phyloP scores from a whole-genome alignment of 2,888 invertebrate genomes.

The Pimpla rufipes region DNA sequence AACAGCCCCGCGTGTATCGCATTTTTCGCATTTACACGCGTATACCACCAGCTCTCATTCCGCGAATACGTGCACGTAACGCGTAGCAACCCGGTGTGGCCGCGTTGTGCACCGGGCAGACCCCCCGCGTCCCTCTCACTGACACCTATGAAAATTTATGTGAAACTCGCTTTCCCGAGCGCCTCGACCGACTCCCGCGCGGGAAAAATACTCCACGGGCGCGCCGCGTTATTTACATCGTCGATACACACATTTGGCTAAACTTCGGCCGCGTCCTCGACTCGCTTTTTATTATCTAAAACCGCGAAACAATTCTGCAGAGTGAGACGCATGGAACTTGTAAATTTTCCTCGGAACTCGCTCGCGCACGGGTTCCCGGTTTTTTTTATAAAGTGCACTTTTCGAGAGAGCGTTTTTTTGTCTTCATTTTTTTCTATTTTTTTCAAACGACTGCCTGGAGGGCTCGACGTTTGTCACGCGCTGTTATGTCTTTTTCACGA shows the following conservation, averaged over 20 bases:
- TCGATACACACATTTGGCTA: slow-evolving; percentile 16
- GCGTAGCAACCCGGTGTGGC: background rate
- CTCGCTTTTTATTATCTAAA: slow-evolving; percentile 26
- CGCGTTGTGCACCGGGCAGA: slow-evolving; percentile 33
- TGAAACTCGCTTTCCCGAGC: slow-evolving; percentile 62
- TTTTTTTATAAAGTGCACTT: background rate
- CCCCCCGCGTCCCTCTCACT: slow-evolving; percentile 16
- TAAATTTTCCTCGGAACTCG: background rate
- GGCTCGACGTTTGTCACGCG: slow-evolving; percentile 42
- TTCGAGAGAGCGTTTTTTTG: background rate
- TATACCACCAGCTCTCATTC: too few relatives aligned
- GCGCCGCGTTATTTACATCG: slow-evolving; percentile 39
- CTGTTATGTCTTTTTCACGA: slow-evolving; percentile 34
- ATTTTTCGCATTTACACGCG: slow-evolving; percentile 65
- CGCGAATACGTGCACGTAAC: background rate
- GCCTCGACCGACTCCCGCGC: background rate
- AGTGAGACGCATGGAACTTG: background rate
- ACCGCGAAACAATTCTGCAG: background rate
- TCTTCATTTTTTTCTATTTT: too few relatives aligned
- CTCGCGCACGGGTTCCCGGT: too few relatives aligned
- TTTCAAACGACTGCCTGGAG: slow-evolving; percentile 6
- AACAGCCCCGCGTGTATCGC: slow-evolving; percentile 52
- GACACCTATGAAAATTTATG: slow-evolving; percentile 66
- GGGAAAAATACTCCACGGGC: background rate
- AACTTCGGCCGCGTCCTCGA: slow-evolving; percentile 13